Base-by-base conservation (phyloP, 2,113 vertebrate species). In the Uria aalge region DNA sequence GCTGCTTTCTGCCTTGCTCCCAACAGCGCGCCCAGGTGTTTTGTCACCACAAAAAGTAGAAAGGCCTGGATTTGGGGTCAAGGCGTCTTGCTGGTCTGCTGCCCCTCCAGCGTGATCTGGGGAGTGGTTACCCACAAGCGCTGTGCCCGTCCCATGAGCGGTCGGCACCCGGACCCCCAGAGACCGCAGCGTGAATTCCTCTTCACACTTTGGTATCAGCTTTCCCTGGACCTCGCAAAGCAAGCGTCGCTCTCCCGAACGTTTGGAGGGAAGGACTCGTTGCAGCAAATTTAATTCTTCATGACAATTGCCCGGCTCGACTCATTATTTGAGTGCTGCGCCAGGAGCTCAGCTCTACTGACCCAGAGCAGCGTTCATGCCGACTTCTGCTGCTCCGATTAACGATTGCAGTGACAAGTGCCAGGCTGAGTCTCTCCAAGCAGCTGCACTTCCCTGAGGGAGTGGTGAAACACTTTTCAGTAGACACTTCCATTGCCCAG, bases 151-250 rank as follows among this genome's bases (percentile, higher is more conserved):
- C 36, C 21, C 34, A 7, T 6, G 4, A 16, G 15, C 1, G 0
- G 34, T 24, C 14, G 0, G 9, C 12, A 4, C 62, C 34, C 16
- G 8, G 7, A 17, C 26, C 20, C 5, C 1, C 43, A 16, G 48
- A 15, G 48, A 1, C 22, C 5, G 1, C 11, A 3, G 22, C 0
- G 4, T 4, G 18, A 55, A 11, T 15, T 23, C 30, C 8, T 0
- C 10, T 15, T 43, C 47, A 5, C n/a, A 1, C 45, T 12, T 52
- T 2, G 18, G 2, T 8, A 15, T 2, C 2, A 5, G 29, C 76
- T 57, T 47, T 64, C 53, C 41, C 23, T 15, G 17, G 36, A 66
- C 8, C 36, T 73, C 3, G 1, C 41, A 22, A 56, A 67, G 26
- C 23, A 14, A 69, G 19, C 32, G 40, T 34, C 1, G 0, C 77